Evolutionary conservation across 2,797 vertebrate genomes (phyloP), one percentile per base, ranked within the genome.

Genomic region (Aulostomus chinensis): DNA sequence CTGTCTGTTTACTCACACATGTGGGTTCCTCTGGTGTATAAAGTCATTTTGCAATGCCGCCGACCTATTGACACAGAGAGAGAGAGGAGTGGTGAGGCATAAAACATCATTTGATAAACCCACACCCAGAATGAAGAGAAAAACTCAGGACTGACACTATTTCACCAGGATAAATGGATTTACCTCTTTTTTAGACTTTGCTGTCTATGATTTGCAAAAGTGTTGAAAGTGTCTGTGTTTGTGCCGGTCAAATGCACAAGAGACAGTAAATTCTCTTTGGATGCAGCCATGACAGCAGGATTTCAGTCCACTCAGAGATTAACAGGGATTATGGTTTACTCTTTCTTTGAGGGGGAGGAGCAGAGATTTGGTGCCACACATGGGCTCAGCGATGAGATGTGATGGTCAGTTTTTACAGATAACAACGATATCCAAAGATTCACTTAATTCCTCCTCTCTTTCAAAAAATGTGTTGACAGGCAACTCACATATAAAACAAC

Each of bases 251-350:
- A 33, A 77, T 61, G 28, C 14, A 47, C 58, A 58, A 58, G 13
- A 51, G 72, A 76, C 42, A 41, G 51, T 53, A 39, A 68, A 73
- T 68, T 73, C 28, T 84, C 63, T 45, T 39, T 48, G 9, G 48
- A 37, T 68, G 57, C 40, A 54, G 78, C 77, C 83, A 79, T 86
- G 65, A 51, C 65, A 49, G 39, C 33, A 38, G 51, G 45, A 26
- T 68, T 42, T 66, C 53, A 58, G 54, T 59, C 5, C 30, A 68
- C 41, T 28, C 42, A 35, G 65, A 80, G 90, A 90, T 93, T 91
- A 92, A 73, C 47, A 34, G 10, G 77, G 90, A 92, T 92, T 92
- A 92, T 63, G 64, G 64, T 60, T 39, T 45, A n/a, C n/a, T n/a
- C n/a, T n/a, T n/a, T n/a, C n/a, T 60, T 43, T 55, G 11, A 41